phyloP scores from a whole-genome alignment of 2,113 vertebrate genomes.

The Sinocyclocheilus maitianheensis region DNA sequence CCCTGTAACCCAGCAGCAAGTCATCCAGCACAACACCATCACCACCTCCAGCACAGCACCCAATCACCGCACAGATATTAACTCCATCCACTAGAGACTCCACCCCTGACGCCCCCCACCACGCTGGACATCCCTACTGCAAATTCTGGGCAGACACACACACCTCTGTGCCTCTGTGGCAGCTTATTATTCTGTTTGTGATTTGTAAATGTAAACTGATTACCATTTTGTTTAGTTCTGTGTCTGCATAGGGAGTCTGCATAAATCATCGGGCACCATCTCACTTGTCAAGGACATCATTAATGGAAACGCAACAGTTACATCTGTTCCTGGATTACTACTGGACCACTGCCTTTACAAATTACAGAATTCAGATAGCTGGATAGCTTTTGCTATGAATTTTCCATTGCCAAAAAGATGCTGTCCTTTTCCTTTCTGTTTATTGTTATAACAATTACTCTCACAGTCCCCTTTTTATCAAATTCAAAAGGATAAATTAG shows the following conservation, averaged over 20 bases:
- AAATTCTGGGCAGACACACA: conserved; percentile 39
- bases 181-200: conserved; percentile 35
- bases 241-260: conserved; percentile 82
- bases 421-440: conserved; percentile 25
- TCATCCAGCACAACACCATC: conserved; percentile 99
- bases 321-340: conserved; percentile 18
- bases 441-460: conserved; percentile 8
- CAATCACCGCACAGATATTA: conserved; percentile 97
- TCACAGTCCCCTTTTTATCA: conserved; percentile 31
- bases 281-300: conserved; percentile 69
- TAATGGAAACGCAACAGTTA: conserved; percentile 45
- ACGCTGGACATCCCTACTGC: conserved; percentile 47
- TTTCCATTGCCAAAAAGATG: conserved; percentile 49
- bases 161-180: conserved; percentile 46
- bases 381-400: conserved; percentile 28
- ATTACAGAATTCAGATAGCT: conserved; percentile 26
- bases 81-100: conserved; percentile 91
- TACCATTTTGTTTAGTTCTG: neutral
- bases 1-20: conserved; percentile 92
- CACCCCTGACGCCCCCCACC: neutral
- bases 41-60: conserved; percentile 93
- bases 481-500: conserved; percentile 30
- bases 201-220: conserved; percentile 44
- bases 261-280: conserved; percentile 74
- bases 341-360: conserved; percentile 53